phyloP scores from a whole-genome alignment of 1,140 invertebrate species.

The Onthophagus taurus region DNA sequence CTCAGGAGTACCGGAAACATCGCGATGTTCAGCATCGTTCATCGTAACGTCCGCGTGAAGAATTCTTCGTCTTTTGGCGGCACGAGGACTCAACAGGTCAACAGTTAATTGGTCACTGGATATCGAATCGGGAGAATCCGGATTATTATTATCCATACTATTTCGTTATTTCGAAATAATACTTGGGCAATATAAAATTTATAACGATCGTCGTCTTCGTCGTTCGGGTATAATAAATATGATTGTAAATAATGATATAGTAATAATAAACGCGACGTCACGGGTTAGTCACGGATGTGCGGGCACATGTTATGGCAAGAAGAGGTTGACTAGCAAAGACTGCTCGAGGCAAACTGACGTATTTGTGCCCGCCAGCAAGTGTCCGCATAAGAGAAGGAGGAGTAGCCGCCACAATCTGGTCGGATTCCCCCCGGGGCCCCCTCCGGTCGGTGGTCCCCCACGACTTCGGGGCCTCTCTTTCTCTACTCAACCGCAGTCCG shows the following conservation, averaged over 20 bases:
- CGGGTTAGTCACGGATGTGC: not conserved
- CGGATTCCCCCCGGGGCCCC: constrained; percentile 13
- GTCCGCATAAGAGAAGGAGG: constrained; percentile 21
- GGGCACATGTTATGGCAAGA: constrained; percentile 19
- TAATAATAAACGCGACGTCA: not conserved
- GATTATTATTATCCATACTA: constrained; percentile 24
- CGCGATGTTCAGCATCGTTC: constrained; percentile 28
- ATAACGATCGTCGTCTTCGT: not conserved
- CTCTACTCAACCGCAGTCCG: too few relatives aligned
- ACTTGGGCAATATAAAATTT: not conserved
- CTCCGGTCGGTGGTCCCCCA: too few relatives aligned
- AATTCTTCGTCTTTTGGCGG: constrained; percentile 27
- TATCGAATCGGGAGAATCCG: constrained; percentile 36
- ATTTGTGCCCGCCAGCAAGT: constrained; percentile 30
- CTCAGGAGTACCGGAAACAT: constrained; percentile 34
- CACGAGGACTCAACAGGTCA: constrained; percentile 28
- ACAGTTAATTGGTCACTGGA: constrained; percentile 34
- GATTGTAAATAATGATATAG: not conserved
- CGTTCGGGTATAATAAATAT: constrained; percentile 3
- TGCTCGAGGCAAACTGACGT: constrained; percentile 34
- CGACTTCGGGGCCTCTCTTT: too few relatives aligned
- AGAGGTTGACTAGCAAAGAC: constrained; percentile 30
- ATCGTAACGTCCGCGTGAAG: constrained; percentile 16
- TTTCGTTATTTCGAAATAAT: not conserved
- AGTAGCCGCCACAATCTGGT: constrained; percentile 10